Evolutionary conservation across 2,888 invertebrate genomes (phyloP).

Genomic region (Abrostola triplasia): DNA sequence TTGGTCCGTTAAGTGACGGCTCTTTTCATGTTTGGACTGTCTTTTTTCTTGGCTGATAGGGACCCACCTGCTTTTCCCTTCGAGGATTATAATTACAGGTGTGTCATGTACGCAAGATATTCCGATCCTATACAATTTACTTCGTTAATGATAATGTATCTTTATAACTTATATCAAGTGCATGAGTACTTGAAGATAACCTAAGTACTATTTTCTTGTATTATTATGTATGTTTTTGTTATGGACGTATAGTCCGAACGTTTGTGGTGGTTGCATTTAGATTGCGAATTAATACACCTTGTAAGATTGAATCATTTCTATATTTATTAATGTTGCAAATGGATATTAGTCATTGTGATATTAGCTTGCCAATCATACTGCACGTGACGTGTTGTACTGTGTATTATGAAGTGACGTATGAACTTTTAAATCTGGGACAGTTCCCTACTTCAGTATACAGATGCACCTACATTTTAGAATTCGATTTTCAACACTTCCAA

Average conservation of each 20-base stretch:
- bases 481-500: slow-evolving; percentile 48
- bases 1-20: background rate
- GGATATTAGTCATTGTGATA: slow-evolving; percentile 14
- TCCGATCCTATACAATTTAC: slow-evolving; percentile 9
- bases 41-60: background rate
- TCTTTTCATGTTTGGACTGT: slow-evolving; percentile 1
- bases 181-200: slow-evolving; percentile 32
- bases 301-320: slow-evolving; percentile 14
- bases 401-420: background rate
- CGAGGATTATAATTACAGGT: slow-evolving; percentile 27
- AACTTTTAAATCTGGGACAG: background rate
- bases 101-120: slow-evolving; percentile 28
- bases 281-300: slow-evolving; percentile 13
- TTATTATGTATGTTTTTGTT: slow-evolving; percentile 15
- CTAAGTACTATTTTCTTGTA: slow-evolving; percentile 28
- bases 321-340: slow-evolving; percentile 9
- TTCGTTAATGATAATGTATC: slow-evolving; percentile 42
- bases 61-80: slow-evolving; percentile 18
- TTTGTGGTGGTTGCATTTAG: slow-evolving; percentile 7
- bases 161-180: slow-evolving; percentile 29
- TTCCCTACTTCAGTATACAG: background rate
- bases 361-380: slow-evolving; percentile 19
- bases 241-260: slow-evolving; percentile 9
- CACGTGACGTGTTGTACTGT: background rate
- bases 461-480: slow-evolving; percentile 27